Base-by-base conservation (phyloP, 2,888 invertebrate genomes). In the Acrobasis repandana region DNA sequence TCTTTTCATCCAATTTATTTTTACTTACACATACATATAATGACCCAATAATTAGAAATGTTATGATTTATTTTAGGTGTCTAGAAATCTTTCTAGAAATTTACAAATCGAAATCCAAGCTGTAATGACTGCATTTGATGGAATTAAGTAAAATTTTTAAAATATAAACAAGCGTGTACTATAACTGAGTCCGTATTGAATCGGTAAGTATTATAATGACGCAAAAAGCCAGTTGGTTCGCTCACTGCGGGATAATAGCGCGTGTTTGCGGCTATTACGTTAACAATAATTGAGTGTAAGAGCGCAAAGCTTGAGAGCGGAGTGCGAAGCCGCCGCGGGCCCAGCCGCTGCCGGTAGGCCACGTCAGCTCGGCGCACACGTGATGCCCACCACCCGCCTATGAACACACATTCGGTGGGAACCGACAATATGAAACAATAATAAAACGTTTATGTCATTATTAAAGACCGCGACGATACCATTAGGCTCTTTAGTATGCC, bases 131-230 rank as follows among this genome's bases (percentile, higher is more conserved):
- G 6, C 28, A 1, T 5, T n/a, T 20, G 20, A 11, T 18, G 56
- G 56, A 46, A 56, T 28, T 5, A 56, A 20, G n/a, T n/a, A n/a
- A 14, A 43, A 43, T 20, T 69, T 67, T 63, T 68, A 69, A 69
- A 68, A 62, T 70, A 68, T 69, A 75, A 77, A 76, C 67, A 70
- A 65, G 69, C 69, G 68, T 73, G 63, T 65, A 68, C 76, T 79
- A 81, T 75, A 72, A 70, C 69, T 59, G 67, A 72, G 68, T 72
- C 76, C 79, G 77, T 82, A 76, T 71, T 75, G 76, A 83, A 85
- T 83, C 76, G 77, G 79, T 82, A 85, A 81, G 71, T 76, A 70
- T 66, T 69, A 65, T 73, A 74, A 72, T 72, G 67, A 67, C 66
- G 63, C 70, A 70, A 73, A 68, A 65, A 65, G 67, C 68, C 62